These are phyloP conservation scores for Autographa pulchrina DNA, from an alignment of 2,888 invertebrate species.

Conservation along the genomic window DNA sequence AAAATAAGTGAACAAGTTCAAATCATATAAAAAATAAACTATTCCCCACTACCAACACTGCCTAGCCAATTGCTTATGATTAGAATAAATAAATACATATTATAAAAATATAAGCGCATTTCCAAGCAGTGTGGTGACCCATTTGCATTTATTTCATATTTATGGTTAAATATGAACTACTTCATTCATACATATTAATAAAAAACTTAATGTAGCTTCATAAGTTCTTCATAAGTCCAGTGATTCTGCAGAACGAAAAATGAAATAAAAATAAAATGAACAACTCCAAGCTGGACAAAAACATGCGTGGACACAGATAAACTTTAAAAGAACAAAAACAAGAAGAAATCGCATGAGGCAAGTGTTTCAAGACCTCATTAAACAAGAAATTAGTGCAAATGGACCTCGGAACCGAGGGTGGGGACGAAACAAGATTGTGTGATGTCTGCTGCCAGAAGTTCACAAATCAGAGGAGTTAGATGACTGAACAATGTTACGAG, in stretches of 20 bases:
- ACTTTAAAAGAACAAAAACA: conserved; percentile 72
- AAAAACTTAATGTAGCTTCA: conserved; percentile 55
- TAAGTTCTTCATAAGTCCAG: conserved; percentile 48
- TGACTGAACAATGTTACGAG: conserved; percentile 58
- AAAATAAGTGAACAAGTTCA: conserved; percentile 80
- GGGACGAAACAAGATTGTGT: conserved; percentile 76
- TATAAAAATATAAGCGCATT: conserved; percentile 31
- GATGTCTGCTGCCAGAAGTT: conserved; percentile 80
- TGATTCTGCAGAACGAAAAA: conserved; percentile 69
- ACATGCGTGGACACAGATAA: conserved; percentile 89
- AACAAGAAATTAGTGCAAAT: conserved; percentile 84
- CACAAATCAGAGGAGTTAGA: conserved; percentile 44
- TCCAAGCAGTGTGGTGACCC: conserved; percentile 84
- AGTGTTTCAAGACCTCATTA: conserved; percentile 66
- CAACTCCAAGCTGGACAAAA: conserved; percentile 73
- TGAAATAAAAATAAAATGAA: conserved; percentile 54
- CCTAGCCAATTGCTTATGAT: conserved; percentile 63
- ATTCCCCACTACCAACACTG: conserved; percentile 81
- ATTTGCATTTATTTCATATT: conserved; percentile 81
- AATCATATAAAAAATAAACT: conserved; percentile 62
- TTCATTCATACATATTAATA: conserved; percentile 40
- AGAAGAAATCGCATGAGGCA: conserved; percentile 70
- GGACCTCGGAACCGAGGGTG: conserved; percentile 83
- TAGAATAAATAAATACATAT: background rate
- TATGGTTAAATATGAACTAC: conserved; percentile 33